These are phyloP conservation scores for Mnemiopsis leidyi DNA, from an alignment of 37 sponge, comb jelly and placozoan genomes.

Conservation along the genomic window DNA sequence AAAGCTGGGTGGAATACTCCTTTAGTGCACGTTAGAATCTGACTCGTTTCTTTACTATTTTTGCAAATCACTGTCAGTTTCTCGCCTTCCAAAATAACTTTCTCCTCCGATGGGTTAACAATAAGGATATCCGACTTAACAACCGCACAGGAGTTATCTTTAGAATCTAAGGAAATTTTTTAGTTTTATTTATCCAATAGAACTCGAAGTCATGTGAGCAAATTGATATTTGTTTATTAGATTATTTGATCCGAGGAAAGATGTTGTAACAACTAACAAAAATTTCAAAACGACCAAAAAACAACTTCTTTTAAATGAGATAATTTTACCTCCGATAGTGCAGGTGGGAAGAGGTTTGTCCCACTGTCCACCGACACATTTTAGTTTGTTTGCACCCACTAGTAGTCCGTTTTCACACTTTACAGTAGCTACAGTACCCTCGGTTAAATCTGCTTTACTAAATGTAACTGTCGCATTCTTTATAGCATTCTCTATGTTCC, in stretches of 20 bases:
- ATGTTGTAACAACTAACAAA: no score
- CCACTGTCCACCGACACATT: not conserved
- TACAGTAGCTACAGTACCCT: not conserved
- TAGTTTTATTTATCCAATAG: no score
- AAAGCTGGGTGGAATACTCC: not conserved
- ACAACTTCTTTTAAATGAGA: no score
- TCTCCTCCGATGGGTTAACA: not conserved
- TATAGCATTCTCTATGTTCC: not conserved
- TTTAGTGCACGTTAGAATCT: not conserved
- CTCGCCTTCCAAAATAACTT: not conserved
- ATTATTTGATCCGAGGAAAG: no score
- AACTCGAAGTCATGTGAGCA: no score
- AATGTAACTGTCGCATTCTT: not conserved
- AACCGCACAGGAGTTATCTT: no score
- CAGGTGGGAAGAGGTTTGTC: not conserved
- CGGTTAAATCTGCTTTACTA: slow-evolving; percentile 38
- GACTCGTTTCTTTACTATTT: not conserved
- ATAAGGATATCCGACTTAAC: not conserved
- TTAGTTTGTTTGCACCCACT: not conserved
- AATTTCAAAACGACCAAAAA: no score
- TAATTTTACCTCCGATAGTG: not conserved
- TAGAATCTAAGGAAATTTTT: no score
- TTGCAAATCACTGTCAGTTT: not conserved
- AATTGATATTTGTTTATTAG: no score
- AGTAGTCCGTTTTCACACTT: not conserved